These are phyloP conservation scores for Apamea monoglypha DNA, from an alignment of 2,888 invertebrate species.

Conservation along the genomic window DNA sequence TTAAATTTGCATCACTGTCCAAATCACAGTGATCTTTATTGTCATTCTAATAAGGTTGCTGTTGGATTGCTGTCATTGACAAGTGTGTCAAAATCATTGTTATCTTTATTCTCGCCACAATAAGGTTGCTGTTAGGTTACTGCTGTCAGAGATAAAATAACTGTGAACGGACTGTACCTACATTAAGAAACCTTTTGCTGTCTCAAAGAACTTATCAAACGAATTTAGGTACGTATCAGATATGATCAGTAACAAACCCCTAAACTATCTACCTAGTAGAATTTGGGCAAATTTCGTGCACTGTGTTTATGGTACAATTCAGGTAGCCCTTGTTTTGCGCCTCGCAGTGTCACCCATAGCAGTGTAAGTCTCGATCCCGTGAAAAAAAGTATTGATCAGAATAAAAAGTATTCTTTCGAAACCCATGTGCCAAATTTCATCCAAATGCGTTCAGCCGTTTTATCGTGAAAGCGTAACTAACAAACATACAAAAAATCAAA, in stretches of 20 bases:
- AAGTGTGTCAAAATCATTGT: not conserved
- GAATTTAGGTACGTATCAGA: not conserved
- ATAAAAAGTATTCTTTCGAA: not conserved
- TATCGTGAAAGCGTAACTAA: not conserved
- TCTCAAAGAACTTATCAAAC: not conserved
- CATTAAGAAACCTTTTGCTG: not conserved
- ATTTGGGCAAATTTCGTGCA: not conserved
- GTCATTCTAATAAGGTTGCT: not conserved
- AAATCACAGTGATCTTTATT: not conserved
- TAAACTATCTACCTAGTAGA: not conserved
- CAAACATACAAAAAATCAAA: too few relatives aligned
- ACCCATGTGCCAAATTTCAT: not conserved
- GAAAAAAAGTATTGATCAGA: too few relatives aligned
- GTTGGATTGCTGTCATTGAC: too few relatives aligned
- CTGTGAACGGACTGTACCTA: not conserved
- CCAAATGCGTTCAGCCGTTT: not conserved
- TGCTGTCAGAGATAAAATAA: not conserved
- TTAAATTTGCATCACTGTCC: not conserved
- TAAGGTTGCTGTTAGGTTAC: not conserved
- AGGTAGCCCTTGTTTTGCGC: not conserved
- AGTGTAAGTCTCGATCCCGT: too few relatives aligned
- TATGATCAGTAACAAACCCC: too few relatives aligned
- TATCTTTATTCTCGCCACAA: not conserved
- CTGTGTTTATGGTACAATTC: not conserved
- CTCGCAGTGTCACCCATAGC: not conserved